Evolutionary conservation across 2,888 invertebrate species (phyloP).

Genomic region (Patella ulyssiponensis): DNA sequence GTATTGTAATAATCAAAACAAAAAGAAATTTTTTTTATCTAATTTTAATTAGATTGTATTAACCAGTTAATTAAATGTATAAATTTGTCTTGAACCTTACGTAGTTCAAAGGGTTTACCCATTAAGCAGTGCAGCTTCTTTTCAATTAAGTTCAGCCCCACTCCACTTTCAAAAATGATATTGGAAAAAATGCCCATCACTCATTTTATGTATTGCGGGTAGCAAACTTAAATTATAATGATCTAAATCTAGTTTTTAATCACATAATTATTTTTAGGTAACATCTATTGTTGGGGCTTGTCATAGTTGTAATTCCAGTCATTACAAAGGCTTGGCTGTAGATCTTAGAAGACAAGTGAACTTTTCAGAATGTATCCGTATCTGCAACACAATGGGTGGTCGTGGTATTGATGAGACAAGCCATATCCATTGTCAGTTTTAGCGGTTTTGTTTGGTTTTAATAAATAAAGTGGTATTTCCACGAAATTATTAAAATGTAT

Average conservation of each 20-base stretch:
- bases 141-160: too few relatives aligned
- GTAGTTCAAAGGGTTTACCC: too few relatives aligned
- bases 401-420: not conserved
- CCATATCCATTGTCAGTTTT: not conserved
- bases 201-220: not conserved
- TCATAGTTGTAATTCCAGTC: not conserved
- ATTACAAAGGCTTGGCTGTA: slow-evolving; percentile 6
- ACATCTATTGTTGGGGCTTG: slow-evolving; percentile 1
- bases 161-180: too few relatives aligned
- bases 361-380: not conserved
- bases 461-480: not conserved
- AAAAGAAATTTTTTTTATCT: too few relatives aligned
- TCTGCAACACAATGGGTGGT: not conserved
- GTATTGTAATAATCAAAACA: too few relatives aligned
- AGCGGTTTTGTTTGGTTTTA: not conserved
- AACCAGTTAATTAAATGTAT: too few relatives aligned
- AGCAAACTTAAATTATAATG: too few relatives aligned
- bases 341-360: not conserved
- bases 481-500: too few relatives aligned
- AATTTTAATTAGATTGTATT: too few relatives aligned
- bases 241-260: too few relatives aligned
- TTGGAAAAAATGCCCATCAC: not conserved
- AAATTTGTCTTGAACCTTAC: too few relatives aligned
- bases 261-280: not conserved
- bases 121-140: too few relatives aligned